phyloP scores from a whole-genome alignment of 2,888 invertebrate genomes.

The Lasius fuliginosus region DNA sequence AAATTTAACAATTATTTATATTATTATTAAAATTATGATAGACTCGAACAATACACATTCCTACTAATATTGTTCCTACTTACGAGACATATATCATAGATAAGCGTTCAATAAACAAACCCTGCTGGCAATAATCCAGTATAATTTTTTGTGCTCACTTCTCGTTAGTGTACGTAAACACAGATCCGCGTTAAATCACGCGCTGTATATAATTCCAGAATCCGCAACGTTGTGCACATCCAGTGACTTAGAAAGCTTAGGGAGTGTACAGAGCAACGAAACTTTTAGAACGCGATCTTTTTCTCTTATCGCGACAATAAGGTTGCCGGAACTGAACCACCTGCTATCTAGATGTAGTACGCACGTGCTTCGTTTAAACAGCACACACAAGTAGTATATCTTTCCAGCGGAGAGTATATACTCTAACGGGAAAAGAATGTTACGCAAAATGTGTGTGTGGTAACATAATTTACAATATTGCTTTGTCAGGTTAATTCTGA shows the following conservation, averaged over 20 bases:
- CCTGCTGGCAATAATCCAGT: not conserved
- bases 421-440: conserved; percentile 25
- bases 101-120: not conserved
- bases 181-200: not conserved
- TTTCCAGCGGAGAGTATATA: not conserved
- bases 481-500: conserved; percentile 40
- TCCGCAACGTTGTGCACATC: not conserved
- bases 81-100: not conserved
- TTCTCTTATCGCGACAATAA: conserved; percentile 41
- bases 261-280: not conserved
- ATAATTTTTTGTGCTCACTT: not conserved
- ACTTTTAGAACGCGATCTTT: conserved; percentile 26
- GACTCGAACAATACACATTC: not conserved
- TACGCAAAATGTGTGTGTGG: not conserved
- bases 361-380: conserved; percentile 36
- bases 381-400: conserved; percentile 10
- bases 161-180: not conserved
- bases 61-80: not conserved
- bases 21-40: not conserved
- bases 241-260: not conserved
- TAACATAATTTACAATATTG: conserved; percentile 42
- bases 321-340: conserved; percentile 19
- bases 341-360: conserved; percentile 26
- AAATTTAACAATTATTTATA: not conserved
- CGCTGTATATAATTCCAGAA: conserved; percentile 4